Percentiles rank a stretch among this genome's conserved stretches.
Conservation (phyloP, 1,140 invertebrate species). For the Bactericera cockerelli region DNA sequence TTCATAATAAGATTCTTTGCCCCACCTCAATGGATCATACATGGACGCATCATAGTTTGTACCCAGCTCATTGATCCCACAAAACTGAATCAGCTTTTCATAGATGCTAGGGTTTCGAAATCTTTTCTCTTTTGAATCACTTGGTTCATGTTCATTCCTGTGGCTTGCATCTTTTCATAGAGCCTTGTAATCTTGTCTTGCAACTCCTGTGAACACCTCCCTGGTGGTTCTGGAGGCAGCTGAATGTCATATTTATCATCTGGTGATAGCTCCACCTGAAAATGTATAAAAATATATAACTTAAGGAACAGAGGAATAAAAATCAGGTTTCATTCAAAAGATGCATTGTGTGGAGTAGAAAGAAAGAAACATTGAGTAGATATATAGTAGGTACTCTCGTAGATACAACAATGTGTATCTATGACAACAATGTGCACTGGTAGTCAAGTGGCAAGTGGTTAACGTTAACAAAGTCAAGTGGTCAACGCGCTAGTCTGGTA, state of each 20-base stretch:
- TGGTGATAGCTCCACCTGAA: conserved; percentile 28
- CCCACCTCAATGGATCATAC: conserved; percentile 83
- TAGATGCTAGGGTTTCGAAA: conserved; percentile 95
- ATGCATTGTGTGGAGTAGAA: too few species aligned
- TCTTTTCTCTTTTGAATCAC: conserved; percentile 80
- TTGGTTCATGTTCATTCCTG: conserved; percentile 72
- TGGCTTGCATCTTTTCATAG: conserved; percentile 57
- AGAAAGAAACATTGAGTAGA: too few species aligned
- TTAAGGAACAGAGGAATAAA: too few species aligned
- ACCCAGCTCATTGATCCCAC: conserved; percentile 85
- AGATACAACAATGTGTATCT: too few species aligned
- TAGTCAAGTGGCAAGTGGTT: too few species aligned
- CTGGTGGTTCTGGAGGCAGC: conserved; percentile 69
- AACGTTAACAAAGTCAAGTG: too few species aligned
- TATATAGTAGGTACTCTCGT: too few species aligned
- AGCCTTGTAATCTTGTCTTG: conserved; percentile 69
- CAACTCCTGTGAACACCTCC: conserved; percentile 57
- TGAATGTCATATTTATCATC: conserved; percentile 40
- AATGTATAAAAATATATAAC: too few species aligned
- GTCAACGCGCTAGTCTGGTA: too few species aligned
- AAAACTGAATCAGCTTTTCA: conserved; percentile 87
- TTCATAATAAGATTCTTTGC: conserved; percentile 84
- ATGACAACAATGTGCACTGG: too few species aligned
- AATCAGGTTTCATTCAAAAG: too few species aligned
- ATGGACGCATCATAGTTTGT: conserved; percentile 87